Base-by-base conservation (phyloP, 2,797 vertebrate genomes). In the Pyrocephalus nanus region DNA sequence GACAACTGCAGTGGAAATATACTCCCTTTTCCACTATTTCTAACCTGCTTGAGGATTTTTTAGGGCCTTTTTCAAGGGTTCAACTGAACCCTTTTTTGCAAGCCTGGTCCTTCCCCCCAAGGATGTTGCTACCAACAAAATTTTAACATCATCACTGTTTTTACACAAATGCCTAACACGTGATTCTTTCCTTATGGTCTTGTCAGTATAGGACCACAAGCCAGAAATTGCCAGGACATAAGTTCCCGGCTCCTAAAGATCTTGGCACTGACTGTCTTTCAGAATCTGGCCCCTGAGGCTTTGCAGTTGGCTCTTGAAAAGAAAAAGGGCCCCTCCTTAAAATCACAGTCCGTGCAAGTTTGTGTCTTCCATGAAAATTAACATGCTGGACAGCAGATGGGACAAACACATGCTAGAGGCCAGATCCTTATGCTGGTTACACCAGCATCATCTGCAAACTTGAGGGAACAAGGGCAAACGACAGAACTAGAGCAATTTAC, bases 331-430 rank as follows among this genome's bases (percentile, higher is more conserved):
- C 36, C 91, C 92, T 88, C 83, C 94, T 76, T 91, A 86, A 95
- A 97, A 95, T 93, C 90, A 96, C 64, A 87, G 60, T 65, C 95
- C 45, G 13, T 96, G 94, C 64, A 93, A 96, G 88, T 88, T 91
- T 86, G 91, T 84, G 73, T 86, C 91, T 94, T 95, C 70, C 70
- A 86, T 25, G 45, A 92, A 96, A 96, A 96, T 97, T 88, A 95
- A 76, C 90, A 93, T 95, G 86, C 91, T 96, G 95, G 94, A 96
- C 95, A 95, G 91, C 93, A 95, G 95, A 97, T 94, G 95, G 95
- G 83, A 95, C 86, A 95, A 96, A 95, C 95, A 96, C 96, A 96
- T 94, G 94, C 94, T 95, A 95, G 71, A 94, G 94, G 92, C 94
- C 95, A 93, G 94, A 95, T 97, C 92, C 95, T 95, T 95, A 92